A percentile compares a stretch with the other conserved stretches of the same genome.
Evolutionary conservation across 1,140 invertebrate species (phyloP).

Genomic region (Macrosteles quadrilineatus): DNA sequence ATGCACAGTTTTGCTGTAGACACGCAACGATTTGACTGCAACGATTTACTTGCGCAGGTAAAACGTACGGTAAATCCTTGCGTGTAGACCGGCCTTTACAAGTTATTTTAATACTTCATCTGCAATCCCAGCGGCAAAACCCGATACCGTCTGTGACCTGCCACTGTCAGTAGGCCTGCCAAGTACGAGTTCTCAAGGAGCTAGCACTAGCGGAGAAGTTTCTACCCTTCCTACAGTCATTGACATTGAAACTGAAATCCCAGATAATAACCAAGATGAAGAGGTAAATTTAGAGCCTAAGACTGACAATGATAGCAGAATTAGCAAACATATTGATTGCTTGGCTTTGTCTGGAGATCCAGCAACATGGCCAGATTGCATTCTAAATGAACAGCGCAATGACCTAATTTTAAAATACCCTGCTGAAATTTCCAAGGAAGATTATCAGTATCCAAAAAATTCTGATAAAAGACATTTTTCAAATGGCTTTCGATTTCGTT

Average conservation of each 20-base stretch:
- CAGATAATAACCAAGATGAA: no score
- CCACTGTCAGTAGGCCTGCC: background rate
- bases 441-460: conserved; percentile 20
- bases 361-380: conserved; percentile 2
- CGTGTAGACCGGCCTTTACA: background rate
- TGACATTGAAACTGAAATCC: no score
- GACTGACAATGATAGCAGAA: no score
- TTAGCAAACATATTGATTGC: no score
- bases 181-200: background rate
- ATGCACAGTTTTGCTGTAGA: no score
- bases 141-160: background rate
- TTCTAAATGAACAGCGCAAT: background rate
- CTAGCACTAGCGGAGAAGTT: background rate
- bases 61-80: no score
- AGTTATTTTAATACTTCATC: background rate
- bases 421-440: conserved; percentile 45
- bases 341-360: no score
- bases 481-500: conserved; percentile 20
- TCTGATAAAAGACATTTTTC: background rate
- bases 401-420: no score
- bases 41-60: no score
- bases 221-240: conserved; percentile 7
- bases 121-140: no score
- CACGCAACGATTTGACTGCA: no score
- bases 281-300: no score